These are phyloP conservation scores for Lacanobia oleracea DNA, from an alignment of 2,888 invertebrate species.

Conservation along the genomic window DNA sequence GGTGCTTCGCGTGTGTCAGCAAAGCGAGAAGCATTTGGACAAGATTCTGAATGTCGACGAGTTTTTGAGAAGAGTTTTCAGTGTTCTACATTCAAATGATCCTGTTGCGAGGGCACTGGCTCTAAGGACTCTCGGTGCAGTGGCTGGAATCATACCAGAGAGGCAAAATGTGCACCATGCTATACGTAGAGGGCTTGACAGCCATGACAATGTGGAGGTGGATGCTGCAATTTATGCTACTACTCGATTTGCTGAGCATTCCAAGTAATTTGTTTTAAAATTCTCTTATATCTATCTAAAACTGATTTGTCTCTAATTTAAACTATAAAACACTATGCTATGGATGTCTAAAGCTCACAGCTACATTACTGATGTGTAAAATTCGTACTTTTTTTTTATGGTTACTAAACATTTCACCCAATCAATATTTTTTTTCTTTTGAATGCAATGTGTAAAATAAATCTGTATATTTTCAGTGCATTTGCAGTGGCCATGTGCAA, in stretches of 20 bases:
- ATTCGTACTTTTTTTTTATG: too few species aligned
- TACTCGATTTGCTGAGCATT: conserved; percentile 98
- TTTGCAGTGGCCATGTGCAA: conserved; percentile 99
- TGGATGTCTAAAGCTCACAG: too few species aligned
- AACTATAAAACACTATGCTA: background rate
- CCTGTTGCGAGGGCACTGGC: conserved; percentile 98
- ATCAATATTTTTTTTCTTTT: too few species aligned
- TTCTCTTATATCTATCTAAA: background rate
- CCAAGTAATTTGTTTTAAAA: conserved; percentile 91
- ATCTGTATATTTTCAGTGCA: conserved; percentile 89
- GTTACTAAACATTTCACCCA: too few species aligned
- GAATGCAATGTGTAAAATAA: background rate
- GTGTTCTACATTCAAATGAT: conserved; percentile 99
- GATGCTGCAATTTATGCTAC: conserved; percentile 99
- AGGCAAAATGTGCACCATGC: conserved; percentile 98
- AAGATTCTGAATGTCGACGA: conserved; percentile 99
- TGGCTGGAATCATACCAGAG: conserved; percentile 98
- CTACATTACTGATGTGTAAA: too few species aligned
- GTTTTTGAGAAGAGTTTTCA: conserved; percentile 95
- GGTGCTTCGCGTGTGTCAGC: conserved; percentile 97
- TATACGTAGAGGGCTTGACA: conserved; percentile 97
- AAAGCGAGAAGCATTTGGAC: conserved; percentile 98
- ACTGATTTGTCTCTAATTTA: background rate
- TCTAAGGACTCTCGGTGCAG: conserved; percentile 96
- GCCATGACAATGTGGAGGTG: conserved; percentile 98